These are phyloP conservation scores for Vesta saturnalis DNA, from an alignment of 2,888 invertebrate species.

Conservation along the genomic window DNA sequence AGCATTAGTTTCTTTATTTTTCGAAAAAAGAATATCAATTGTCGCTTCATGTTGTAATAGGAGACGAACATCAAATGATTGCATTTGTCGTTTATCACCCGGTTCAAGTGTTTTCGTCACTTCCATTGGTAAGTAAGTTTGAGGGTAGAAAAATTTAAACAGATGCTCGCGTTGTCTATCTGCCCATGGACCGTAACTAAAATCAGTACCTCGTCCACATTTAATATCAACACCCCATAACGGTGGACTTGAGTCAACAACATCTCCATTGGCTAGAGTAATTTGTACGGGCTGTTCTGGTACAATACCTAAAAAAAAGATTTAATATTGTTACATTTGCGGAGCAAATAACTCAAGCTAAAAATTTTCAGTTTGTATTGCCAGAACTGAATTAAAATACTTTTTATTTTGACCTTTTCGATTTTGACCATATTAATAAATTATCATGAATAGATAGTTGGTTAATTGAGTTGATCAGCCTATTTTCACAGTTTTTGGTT, in stretches of 20 bases:
- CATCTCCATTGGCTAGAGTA: constrained; percentile 90
- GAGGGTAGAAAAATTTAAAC: constrained; percentile 96
- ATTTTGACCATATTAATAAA: no score
- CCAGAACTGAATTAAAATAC: neutral
- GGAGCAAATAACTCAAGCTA: no score
- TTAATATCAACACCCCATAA: constrained; percentile 97
- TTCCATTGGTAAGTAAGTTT: constrained; percentile 82
- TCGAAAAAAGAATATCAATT: constrained; percentile 95
- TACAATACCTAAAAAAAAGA: constrained; percentile 69
- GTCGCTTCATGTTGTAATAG: constrained; percentile 93
- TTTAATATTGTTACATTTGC: neutral
- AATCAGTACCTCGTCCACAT: constrained; percentile 94
- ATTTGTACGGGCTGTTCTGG: constrained; percentile 92
- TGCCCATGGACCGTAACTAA: constrained; percentile 99
- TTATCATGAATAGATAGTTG: no score
- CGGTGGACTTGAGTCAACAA: constrained; percentile 91
- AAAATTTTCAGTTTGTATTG: no score
- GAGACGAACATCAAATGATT: constrained; percentile 91
- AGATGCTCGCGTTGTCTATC: constrained; percentile 95
- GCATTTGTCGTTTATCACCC: constrained; percentile 88
- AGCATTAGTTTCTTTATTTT: constrained; percentile 95
- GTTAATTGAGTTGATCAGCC: no score
- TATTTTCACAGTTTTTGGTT: no score
- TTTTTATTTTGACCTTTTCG: no score
- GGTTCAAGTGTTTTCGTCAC: constrained; percentile 85